These are phyloP conservation scores for Leucophenga varia DNA, from an alignment of 1,140 invertebrate species.

Conservation along the genomic window DNA sequence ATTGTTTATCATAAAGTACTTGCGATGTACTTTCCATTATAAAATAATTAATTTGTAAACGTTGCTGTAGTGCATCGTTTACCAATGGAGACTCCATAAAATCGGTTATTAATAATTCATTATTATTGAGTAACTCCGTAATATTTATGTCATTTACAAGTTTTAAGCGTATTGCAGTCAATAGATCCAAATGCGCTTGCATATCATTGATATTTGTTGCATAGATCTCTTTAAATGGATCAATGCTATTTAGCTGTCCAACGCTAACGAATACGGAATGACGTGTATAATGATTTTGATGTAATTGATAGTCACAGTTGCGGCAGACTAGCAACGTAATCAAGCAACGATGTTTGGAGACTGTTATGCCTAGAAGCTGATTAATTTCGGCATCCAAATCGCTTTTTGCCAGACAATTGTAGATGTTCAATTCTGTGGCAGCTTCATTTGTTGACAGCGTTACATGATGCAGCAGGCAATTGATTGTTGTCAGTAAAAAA, in stretches of 20 bases:
- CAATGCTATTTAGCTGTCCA: conserved; percentile 16
- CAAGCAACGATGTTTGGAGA: conserved; percentile 17
- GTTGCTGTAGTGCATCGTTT: conserved; percentile 12
- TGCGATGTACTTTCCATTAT: conserved; percentile 9
- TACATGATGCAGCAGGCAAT: background rate
- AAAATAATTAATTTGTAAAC: conserved; percentile 33
- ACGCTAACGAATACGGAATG: conserved; percentile 13
- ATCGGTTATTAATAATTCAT: background rate
- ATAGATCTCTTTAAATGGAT: conserved; percentile 10
- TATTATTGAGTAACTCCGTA: too few species aligned
- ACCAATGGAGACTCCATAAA: conserved; percentile 13
- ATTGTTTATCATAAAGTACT: background rate
- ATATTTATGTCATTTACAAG: too few species aligned
- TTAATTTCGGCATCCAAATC: conserved; percentile 6
- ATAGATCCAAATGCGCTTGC: conserved; percentile 21
- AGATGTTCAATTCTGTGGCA: background rate
- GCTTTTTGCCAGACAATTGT: too few species aligned
- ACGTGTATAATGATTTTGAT: background rate
- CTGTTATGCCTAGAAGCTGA: conserved; percentile 23
- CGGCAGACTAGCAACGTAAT: conserved; percentile 23
- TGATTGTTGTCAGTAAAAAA: conserved; percentile 7
- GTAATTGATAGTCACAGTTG: conserved; percentile 26
- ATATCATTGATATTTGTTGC: conserved; percentile 9
- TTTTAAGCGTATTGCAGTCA: conserved; percentile 27
- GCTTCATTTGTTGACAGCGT: background rate